Base-by-base conservation (phyloP, 2,797 vertebrate species). In the Ataeniobius toweri region DNA sequence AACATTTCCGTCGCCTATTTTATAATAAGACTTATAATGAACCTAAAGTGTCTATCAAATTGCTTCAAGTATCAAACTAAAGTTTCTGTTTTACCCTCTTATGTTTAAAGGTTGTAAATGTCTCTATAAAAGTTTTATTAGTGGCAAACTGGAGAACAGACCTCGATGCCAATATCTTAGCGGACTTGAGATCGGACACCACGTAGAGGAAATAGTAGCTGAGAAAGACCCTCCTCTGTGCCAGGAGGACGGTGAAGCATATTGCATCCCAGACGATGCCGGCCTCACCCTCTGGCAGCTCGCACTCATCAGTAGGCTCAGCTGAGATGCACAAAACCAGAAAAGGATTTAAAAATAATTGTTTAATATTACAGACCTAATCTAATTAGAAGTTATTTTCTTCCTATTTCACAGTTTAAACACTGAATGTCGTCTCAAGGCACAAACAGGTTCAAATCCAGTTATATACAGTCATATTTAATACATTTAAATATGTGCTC, bases 131-230 rank as follows among this genome's bases (percentile, higher is more conserved):
- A 67, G 0, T 44, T 73, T 44, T 10, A 46, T 46, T 31, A 67
- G 70, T 3, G 74, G 22, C 41, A 76, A 20, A 50, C 53, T 55
- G 55, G 3, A 70, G 2, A 26, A 59, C 83, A 61, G 73, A 95
- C 94, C 96, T 96, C 80, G 93, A 95, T 39, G 95, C 96, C 59
- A 96, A 86, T 79, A 94, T 93, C 79, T 95, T 95, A 1, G 93
- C 93, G 7, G 95, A 94, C 86, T 94, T 96, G 76, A 94, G 92
- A 77, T 97, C 94, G 16, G 95, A 95, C 56, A 95, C 95, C 67
- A 96, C 88, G 0, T 95, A 95, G n/a, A 96, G 94, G 86, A 95
- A 96, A 78, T 96, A 96, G 84, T 95, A 96, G 85, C 96, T 97
- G 78, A 94, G 95, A 82, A 97, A 96, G 56, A 95, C 89, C 50